Evolutionary conservation across 2,113 vertebrate genomes (phyloP).

Genomic region (Jacana jacana): DNA sequence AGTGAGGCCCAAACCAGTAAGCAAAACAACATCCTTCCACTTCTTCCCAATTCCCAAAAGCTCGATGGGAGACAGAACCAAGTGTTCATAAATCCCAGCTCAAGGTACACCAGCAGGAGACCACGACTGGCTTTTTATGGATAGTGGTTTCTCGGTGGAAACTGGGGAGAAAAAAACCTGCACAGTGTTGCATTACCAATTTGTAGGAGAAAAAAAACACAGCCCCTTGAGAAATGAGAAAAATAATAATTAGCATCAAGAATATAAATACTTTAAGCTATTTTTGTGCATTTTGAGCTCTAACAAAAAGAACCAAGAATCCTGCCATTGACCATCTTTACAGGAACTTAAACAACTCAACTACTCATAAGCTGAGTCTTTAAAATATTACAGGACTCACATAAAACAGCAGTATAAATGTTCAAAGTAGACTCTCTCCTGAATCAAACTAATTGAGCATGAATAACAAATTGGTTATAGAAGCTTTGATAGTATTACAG

Average conservation of each 20-base stretch:
- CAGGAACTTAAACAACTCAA: neutral
- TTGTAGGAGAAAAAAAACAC: neutral
- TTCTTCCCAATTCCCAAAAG: neutral
- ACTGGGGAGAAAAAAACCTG: neutral
- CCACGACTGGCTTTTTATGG: neutral
- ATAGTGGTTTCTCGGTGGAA: neutral
- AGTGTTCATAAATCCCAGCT: neutral
- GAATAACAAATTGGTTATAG: neutral
- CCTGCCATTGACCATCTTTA: neutral
- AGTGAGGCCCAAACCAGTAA: neutral
- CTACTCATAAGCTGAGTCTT: neutral
- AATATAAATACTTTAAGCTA: neutral
- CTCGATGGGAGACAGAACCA: fast-evolving
- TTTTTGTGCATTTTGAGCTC: neutral
- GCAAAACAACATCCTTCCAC: neutral
- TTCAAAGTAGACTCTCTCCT: neutral
- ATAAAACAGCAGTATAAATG: neutral
- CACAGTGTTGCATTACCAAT: neutral
- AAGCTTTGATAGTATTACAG: neutral
- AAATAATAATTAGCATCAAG: neutral
- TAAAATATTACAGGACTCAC: neutral
- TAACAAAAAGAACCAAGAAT: neutral
- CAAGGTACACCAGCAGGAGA: neutral
- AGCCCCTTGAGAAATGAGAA: neutral
- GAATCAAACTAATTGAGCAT: neutral